phyloP scores from a whole-genome alignment of 2,113 vertebrate species.

The Datnioides undecimradiatus region DNA sequence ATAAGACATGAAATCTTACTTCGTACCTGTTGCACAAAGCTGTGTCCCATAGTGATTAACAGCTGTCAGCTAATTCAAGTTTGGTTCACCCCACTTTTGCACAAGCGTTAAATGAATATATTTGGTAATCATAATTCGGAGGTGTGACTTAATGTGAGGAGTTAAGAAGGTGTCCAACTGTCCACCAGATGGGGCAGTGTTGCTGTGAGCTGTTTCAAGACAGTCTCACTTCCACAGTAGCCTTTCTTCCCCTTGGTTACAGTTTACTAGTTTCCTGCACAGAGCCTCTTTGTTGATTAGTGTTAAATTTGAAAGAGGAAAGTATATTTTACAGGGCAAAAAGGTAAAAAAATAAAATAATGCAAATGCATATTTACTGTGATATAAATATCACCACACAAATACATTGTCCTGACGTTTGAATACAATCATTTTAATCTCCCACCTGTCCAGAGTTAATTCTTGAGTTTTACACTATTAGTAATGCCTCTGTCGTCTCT shows the following conservation, averaged over 20 bases:
- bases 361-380: background rate
- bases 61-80: background rate
- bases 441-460: background rate
- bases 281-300: background rate
- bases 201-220: fast-evolving
- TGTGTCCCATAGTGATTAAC: background rate
- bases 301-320: background rate
- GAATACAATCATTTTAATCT: background rate
- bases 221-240: background rate
- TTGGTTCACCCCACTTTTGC: background rate
- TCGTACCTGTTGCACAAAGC: background rate
- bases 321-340: background rate
- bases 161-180: background rate
- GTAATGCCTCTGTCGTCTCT: constrained; percentile 30
- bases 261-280: background rate
- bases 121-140: background rate
- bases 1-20: background rate
- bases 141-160: too few relatives aligned
- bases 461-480: constrained; percentile 30
- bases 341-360: background rate
- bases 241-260: background rate
- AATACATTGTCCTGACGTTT: background rate
- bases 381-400: background rate
- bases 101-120: background rate
- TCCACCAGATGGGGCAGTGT: constrained; percentile 54